Evolutionary conservation across 2,113 vertebrate species (phyloP), one percentile per base, ranked within the genome.

Genomic region (Castor canadensis): DNA sequence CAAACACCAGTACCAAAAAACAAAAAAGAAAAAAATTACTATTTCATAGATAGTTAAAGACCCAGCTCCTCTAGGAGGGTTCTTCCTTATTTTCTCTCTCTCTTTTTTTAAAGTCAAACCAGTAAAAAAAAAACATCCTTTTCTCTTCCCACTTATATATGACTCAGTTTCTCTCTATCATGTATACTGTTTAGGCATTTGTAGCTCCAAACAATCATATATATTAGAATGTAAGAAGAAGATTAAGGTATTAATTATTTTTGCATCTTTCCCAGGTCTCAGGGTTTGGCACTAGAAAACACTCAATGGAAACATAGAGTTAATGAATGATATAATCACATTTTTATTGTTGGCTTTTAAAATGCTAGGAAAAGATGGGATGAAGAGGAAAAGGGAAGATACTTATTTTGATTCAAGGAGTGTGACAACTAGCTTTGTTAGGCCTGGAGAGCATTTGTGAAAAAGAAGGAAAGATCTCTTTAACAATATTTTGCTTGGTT

Each of bases 401-500:
- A 56, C 32, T 93, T 90, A 93, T 96, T 97, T 96, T 89, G 83
- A 95, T 92, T 93, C 77, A 85, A 94, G 62, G 67, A 88, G 72
- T 72, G 62, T 94, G 84, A 88, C 38, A 62, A 67, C 35, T 81
- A 85, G 89, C 89, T 96, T 95, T 93, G 76, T 89, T 82, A 96
- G 92, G 76, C 81, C 90, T 92, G 71, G 72, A 91, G 81, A 93
- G 93, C 12, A 2, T 92, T 81, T 67, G 81, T 12, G 24, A 92
- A 52, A 60, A 60, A 60, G 58, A 8, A 95, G 67, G 80, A 79
- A 95, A 66, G 90, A 92, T 69, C 90, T 96, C 69, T 95, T 43
- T 95, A 56, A 97, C 82, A 96, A 97, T 97, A 95, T 96, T 96
- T 94, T 97, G 88, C 89, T 96, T 96, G 82, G 89, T 95, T 94